Percentiles rank a stretch among this genome's conserved stretches.
Conservation (phyloP, 2,113 vertebrate species). For the Siniperca knerii region DNA sequence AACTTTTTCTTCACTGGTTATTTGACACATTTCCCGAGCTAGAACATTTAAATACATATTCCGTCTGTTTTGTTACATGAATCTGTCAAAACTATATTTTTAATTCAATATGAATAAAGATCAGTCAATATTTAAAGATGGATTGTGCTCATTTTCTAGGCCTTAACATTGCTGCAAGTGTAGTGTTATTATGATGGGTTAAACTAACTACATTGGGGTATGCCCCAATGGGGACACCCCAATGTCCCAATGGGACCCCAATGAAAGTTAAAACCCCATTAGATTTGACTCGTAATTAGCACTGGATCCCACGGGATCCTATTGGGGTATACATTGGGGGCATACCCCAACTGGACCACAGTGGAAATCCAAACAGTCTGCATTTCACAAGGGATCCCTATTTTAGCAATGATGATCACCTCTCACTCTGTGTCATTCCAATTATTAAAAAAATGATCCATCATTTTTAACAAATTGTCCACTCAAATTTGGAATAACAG, state of each 20-base stretch:
- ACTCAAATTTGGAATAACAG: not conserved
- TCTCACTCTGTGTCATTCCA: not conserved
- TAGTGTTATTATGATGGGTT: not conserved
- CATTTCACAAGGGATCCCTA: not conserved
- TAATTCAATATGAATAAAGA: constrained; percentile 99
- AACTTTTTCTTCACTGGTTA: constrained; percentile 61
- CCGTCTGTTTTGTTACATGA: constrained; percentile 99
- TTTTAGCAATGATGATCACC: not conserved
- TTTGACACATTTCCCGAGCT: constrained; percentile 70
- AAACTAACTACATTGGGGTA: not conserved
- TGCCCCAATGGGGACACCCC: not conserved
- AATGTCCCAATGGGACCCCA: not conserved
- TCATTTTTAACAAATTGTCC: not conserved
- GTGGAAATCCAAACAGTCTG: not conserved
- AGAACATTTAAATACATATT: constrained; percentile 91
- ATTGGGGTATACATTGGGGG: not conserved
- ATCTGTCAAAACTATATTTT: constrained; percentile 99
- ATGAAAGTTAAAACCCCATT: not conserved
- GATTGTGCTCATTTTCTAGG: constrained; percentile 31
- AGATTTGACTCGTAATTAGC: not conserved
- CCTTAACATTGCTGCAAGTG: not conserved
- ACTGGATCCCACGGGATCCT: not conserved
- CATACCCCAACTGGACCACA: not conserved
- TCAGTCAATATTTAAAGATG: constrained; percentile 93
- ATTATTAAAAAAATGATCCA: not conserved